Evolutionary conservation across 1,140 invertebrate species (phyloP).

Genomic region (Acarapis woodi): DNA sequence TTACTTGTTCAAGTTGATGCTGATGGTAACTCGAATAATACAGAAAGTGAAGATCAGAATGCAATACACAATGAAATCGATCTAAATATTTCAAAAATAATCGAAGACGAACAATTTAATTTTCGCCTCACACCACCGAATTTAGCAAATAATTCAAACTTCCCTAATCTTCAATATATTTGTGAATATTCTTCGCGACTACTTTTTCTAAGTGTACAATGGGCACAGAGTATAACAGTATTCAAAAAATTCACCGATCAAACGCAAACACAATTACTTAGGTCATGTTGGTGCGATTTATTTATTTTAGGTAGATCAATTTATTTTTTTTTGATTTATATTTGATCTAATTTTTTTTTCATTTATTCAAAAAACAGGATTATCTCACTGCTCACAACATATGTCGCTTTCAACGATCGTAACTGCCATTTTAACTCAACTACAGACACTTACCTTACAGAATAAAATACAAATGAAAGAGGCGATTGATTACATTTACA

Average conservation of each 20-base stretch:
- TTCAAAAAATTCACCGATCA: constrained; percentile 48
- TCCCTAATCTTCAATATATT: constrained; percentile 58
- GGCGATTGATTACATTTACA: constrained; percentile 47
- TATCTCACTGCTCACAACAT: constrained; percentile 55
- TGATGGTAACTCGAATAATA: constrained; percentile 1
- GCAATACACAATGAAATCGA: too few relatives aligned
- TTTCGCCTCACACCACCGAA: constrained; percentile 55
- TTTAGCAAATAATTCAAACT: constrained; percentile 32
- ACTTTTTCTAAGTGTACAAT: constrained; percentile 59
- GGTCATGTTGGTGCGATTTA: constrained; percentile 67
- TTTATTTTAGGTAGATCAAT: constrained; percentile 78
- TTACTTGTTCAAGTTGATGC: constrained; percentile 7
- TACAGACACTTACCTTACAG: constrained; percentile 21
- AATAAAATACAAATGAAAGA: constrained; percentile 33
- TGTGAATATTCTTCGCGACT: constrained; percentile 67
- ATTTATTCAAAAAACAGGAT: too few relatives aligned
- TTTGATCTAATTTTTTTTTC: too few relatives aligned
- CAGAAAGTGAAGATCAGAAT: constrained; percentile 19
- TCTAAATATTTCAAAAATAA: constrained; percentile 25
- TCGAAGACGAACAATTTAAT: constrained; percentile 31
- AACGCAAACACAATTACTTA: constrained; percentile 46
- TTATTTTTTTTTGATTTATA: too few relatives aligned
- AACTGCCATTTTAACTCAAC: constrained; percentile 38
- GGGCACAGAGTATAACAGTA: constrained; percentile 47
- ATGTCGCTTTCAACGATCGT: constrained; percentile 51